Conservation (phyloP, 2,888 invertebrate genomes). For the Drosophila longiperda region DNA sequence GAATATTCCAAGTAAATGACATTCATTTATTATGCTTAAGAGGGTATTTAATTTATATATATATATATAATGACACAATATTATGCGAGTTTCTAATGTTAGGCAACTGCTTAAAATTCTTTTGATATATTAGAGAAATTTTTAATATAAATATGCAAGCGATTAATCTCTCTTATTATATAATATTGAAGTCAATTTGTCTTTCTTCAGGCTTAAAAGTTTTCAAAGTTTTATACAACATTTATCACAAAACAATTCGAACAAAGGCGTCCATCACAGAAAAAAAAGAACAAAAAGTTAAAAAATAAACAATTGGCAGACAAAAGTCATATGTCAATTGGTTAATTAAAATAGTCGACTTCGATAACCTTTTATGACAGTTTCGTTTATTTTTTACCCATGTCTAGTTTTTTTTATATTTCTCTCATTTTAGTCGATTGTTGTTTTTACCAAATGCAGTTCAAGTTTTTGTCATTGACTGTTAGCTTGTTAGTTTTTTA, state of each 20-base stretch:
- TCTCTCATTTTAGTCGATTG: conserved; percentile 31
- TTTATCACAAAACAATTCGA: conserved; percentile 38
- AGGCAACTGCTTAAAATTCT: conserved; percentile 10
- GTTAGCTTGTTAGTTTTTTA: conserved; percentile 3
- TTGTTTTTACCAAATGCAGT: conserved; percentile 31
- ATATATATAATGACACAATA: conserved; percentile 15
- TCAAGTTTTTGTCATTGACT: conserved; percentile 46
- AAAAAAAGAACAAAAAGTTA: conserved; percentile 16
- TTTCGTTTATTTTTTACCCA: conserved; percentile 37
- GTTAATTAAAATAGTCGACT: conserved; percentile 68
- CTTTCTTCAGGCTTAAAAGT: conserved; percentile 11
- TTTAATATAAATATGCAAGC: background rate
- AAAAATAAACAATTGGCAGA: conserved; percentile 34
- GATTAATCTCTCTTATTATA: conserved; percentile 18
- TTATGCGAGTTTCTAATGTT: background rate
- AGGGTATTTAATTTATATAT: conserved; percentile 2
- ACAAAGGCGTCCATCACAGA: conserved; percentile 9
- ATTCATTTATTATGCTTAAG: conserved; percentile 15
- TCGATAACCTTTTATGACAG: conserved; percentile 74
- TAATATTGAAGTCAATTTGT: conserved; percentile 17
- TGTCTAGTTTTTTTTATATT: conserved; percentile 15
- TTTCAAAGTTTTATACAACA: conserved; percentile 25
- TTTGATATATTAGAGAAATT: conserved; percentile 3
- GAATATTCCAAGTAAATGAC: background rate
- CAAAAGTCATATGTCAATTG: conserved; percentile 78